Percentiles rank a stretch among this genome's conserved stretches.
Evolutionary conservation across 2,113 vertebrate genomes (phyloP).

Genomic region (Gymnarchus niloticus): DNA sequence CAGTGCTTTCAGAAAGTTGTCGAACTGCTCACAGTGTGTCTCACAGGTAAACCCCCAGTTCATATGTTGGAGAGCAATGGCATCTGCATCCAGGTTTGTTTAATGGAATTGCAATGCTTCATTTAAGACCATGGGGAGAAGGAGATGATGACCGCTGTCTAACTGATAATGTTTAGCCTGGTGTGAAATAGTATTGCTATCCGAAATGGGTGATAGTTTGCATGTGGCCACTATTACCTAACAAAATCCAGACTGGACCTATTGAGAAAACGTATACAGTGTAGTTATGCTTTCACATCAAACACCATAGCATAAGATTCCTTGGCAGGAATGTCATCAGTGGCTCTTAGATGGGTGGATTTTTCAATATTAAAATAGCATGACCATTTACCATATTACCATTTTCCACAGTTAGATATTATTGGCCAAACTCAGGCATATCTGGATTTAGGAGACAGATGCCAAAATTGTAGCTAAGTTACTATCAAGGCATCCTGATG

Average conservation of each 20-base stretch:
- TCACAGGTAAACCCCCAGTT: slow-evolving; percentile 40
- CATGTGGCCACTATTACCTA: too few relatives aligned
- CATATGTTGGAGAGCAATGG: slow-evolving; percentile 35
- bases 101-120: neutral
- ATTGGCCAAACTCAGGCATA: neutral
- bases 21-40: slow-evolving; percentile 54
- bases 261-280: neutral
- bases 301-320: neutral
- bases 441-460: neutral
- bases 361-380: neutral
- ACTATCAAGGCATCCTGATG: neutral
- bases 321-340: neutral
- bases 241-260: too few relatives aligned
- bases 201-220: too few relatives aligned
- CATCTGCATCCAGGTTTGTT: neutral
- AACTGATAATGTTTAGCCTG: neutral
- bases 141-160: neutral
- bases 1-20: slow-evolving; percentile 63
- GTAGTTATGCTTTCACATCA: neutral
- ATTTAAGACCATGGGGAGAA: neutral
- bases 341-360: neutral
- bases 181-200: too few relatives aligned
- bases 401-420: neutral
- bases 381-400: neutral
- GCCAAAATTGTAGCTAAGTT: neutral